phyloP scores from a whole-genome alignment of 1,140 invertebrate genomes.

The Scaptodrosophila lebanonensis region DNA sequence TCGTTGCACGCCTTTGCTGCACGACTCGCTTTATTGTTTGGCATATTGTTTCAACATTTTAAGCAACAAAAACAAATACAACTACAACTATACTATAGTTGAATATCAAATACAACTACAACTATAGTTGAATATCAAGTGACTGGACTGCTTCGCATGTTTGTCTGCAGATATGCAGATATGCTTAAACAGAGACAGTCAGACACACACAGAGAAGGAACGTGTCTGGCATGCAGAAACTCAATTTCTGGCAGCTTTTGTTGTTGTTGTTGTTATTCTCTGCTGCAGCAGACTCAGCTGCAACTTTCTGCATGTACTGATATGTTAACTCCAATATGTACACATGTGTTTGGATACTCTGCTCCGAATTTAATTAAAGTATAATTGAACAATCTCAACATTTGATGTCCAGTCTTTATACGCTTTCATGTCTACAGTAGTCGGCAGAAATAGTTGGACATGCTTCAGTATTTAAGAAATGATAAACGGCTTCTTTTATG shows the following conservation, averaged over 20 bases:
- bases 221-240: slow-evolving; percentile 51
- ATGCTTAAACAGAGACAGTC: no score
- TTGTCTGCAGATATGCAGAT: slow-evolving; percentile 22
- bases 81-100: no score
- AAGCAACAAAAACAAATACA: slow-evolving; percentile 16
- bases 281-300: slow-evolving; percentile 24
- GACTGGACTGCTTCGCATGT: no score
- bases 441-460: no score
- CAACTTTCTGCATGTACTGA: slow-evolving; percentile 13
- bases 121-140: no score
- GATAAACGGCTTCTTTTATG: no score
- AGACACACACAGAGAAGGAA: slow-evolving; percentile 23
- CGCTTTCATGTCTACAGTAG: slow-evolving; percentile 37
- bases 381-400: slow-evolving; percentile 48
- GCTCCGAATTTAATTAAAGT: slow-evolving; percentile 67
- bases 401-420: slow-evolving; percentile 29
- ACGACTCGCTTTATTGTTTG: slow-evolving; percentile 66
- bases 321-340: no score
- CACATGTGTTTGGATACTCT: no score
- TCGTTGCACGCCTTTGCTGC: slow-evolving; percentile 63
- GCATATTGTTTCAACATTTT: slow-evolving; percentile 65
- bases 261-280: slow-evolving; percentile 1
- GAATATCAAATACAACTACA: slow-evolving; percentile 4
- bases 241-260: no score
- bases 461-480: no score